phyloP scores from a whole-genome alignment of 1,140 invertebrate genomes.

The Myzus persicae region DNA sequence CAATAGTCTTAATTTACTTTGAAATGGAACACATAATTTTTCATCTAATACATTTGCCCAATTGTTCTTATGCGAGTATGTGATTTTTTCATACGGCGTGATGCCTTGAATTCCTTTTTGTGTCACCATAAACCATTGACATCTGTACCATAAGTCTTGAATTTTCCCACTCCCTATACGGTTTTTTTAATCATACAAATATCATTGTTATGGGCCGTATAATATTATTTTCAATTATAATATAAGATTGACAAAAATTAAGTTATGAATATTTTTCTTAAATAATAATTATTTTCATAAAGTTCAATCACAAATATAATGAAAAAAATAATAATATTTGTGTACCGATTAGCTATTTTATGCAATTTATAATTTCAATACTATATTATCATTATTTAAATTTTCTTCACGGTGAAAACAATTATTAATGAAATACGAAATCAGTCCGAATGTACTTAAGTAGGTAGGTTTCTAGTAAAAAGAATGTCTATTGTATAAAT shows the following conservation, averaged over 20 bases:
- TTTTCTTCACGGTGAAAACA: background rate
- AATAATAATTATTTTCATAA: background rate
- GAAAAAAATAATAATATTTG: background rate
- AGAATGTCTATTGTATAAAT: background rate
- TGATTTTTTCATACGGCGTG: constrained; percentile 67
- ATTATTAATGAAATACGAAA: background rate
- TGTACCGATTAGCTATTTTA: background rate
- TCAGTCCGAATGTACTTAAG: background rate
- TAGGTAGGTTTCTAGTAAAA: too few species aligned
- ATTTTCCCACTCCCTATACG: constrained; percentile 67
- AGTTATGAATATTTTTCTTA: background rate
- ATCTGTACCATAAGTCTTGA: constrained; percentile 69
- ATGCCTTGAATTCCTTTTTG: constrained; percentile 70
- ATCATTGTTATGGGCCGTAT: too few species aligned
- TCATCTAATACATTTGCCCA: constrained; percentile 63
- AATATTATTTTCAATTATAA: background rate
- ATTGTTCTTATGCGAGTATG: constrained; percentile 62
- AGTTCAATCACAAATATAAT: background rate
- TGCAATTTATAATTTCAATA: background rate
- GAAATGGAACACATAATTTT: constrained; percentile 62
- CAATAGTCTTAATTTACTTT: constrained; percentile 60
- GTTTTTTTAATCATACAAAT: background rate
- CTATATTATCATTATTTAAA: background rate
- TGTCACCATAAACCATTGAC: constrained; percentile 70
- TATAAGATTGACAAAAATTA: background rate